phyloP scores from a whole-genome alignment of 2,888 invertebrate species.

The Carabus problematicus region DNA sequence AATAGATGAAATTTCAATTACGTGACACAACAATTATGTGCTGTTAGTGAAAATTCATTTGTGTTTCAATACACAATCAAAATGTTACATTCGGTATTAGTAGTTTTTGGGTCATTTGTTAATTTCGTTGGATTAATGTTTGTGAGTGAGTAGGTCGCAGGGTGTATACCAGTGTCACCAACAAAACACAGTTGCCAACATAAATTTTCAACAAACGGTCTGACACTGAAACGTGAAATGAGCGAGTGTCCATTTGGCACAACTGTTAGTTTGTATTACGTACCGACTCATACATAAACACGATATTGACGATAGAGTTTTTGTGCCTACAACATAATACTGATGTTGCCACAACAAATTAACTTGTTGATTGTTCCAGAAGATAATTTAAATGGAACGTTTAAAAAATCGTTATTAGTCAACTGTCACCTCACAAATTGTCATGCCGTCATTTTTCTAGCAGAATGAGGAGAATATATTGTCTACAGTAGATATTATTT shows the following conservation, averaged over 20 bases:
- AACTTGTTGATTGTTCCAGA: conserved; percentile 8
- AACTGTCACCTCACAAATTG: no score
- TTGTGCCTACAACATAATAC: conserved; percentile 16
- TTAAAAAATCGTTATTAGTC: no score
- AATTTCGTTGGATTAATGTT: not conserved
- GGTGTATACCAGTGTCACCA: not conserved
- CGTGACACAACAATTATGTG: conserved; percentile 10
- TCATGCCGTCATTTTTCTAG: no score
- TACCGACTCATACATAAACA: conserved; percentile 14
- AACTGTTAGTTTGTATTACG: not conserved
- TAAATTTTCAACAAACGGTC: conserved; percentile 13
- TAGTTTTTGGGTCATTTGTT: not conserved
- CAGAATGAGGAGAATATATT: no score
- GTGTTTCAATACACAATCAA: not conserved
- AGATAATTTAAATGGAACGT: no score
- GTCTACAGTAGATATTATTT: no score
- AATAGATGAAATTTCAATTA: conserved; percentile 9
- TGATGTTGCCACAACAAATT: conserved; percentile 17
- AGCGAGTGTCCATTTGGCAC: conserved; percentile 10
- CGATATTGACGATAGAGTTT: conserved; percentile 24
- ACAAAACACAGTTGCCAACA: conserved; percentile 15
- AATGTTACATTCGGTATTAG: conserved; percentile 9
- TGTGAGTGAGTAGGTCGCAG: no score
- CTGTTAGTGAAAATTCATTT: conserved; percentile 20
- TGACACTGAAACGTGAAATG: conserved; percentile 30